Base-by-base conservation (phyloP, 2,797 vertebrate species). In the Fistularia commersonii region DNA sequence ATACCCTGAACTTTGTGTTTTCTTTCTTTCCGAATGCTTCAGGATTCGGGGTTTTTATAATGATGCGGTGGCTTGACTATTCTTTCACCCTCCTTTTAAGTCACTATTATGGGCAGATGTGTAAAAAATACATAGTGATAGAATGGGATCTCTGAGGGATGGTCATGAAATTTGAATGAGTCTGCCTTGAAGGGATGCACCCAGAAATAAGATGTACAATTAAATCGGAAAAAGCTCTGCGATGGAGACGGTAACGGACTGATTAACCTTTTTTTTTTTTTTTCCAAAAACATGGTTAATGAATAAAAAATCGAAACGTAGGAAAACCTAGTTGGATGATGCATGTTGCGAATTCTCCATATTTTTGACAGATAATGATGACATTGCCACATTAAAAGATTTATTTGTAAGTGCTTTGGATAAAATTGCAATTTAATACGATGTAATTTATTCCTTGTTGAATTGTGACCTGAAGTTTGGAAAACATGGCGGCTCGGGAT, bases 141-240 rank as follows among this genome's bases (percentile, higher is more conserved):
- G 43, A 84, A 85, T 83, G 73, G 74, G 71, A 74, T 65, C 82
- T 77, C 77, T 55, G 77, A 79, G 81, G 77, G 66, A 84, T 69
- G 61, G 70, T 75, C 76, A 80, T 88, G 72, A 85, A 86, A 88
- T 83, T 77, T 87, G 56, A 72, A 87, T 88, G 74, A 85, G 76
- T 72, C 51, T 57, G 46, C 80, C 73, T 76, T 79, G 73, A 49
- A 82, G 53, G 62, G 72, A 80, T 72, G 68, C 61, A 64, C 55
- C 48, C 60, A 53, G 57, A 83, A 84, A 80, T 74, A 75, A 80
- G 61, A 83, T 15, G 8, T 69, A 66, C 62, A 50, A 49, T 41
- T 67, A 67, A 60, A 64, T 77, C 72, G 76, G 66, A 50, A 69
- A 76, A 57, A n/a, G 41, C 41, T 39, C 6, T 54, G 53, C 55